These are phyloP conservation scores for Eupithecia abbreviata DNA, from an alignment of 2,888 invertebrate species.

Conservation along the genomic window DNA sequence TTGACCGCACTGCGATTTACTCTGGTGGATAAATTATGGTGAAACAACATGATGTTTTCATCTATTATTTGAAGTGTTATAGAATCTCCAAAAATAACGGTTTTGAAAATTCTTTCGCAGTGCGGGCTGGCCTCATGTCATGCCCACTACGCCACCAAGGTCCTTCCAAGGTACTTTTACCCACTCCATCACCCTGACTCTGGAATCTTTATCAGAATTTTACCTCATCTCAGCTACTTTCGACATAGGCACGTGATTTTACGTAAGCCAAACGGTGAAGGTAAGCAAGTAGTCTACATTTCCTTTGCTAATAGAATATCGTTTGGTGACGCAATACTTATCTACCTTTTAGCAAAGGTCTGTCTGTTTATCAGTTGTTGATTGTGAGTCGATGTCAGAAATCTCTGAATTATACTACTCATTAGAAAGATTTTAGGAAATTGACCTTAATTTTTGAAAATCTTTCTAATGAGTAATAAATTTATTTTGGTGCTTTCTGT, in stretches of 20 bases:
- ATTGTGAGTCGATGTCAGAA: not conserved
- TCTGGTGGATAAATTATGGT: no score
- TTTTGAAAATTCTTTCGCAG: not conserved
- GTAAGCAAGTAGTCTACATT: constrained; percentile 29
- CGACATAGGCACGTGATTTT: constrained; percentile 24
- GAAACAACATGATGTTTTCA: no score
- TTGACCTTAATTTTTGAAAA: no score
- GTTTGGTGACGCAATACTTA: constrained; percentile 20
- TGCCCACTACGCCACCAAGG: not conserved
- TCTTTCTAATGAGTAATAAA: no score
- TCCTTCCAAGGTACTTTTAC: not conserved
- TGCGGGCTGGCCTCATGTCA: not conserved
- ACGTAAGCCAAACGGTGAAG: constrained; percentile 28
- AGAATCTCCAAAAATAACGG: no score
- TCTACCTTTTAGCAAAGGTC: not conserved
- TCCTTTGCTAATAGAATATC: constrained; percentile 25
- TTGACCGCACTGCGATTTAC: no score
- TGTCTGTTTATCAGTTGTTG: not conserved
- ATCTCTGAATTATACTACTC: not conserved
- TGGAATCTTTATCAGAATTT: constrained; percentile 16
- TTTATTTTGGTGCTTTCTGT: no score
- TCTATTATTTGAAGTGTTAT: no score
- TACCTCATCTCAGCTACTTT: constrained; percentile 22
- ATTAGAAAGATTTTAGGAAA: no score
- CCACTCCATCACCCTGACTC: constrained; percentile 15